Conservation (phyloP, 2,888 invertebrate genomes). For the Acanthosepion lycidas region DNA sequence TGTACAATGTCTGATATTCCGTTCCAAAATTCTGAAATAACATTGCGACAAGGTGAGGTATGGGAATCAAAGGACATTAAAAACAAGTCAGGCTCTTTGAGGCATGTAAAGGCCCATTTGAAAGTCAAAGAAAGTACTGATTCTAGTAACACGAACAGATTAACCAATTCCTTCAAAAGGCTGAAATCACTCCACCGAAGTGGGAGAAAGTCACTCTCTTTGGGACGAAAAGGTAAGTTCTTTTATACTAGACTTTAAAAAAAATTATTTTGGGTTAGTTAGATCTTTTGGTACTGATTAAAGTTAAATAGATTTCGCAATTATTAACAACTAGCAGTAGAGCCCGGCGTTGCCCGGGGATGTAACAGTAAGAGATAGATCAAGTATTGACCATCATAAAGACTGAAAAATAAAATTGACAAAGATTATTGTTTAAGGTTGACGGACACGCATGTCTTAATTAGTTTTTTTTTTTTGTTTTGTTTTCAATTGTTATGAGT, state of each 20-base stretch:
- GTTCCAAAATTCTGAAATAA: background rate
- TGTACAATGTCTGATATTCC: slow-evolving; percentile 41
- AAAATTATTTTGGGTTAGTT: background rate
- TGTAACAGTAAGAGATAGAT: too few species aligned
- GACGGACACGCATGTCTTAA: too few species aligned
- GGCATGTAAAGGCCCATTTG: background rate
- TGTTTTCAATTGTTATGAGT: too few species aligned
- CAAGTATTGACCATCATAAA: too few species aligned
- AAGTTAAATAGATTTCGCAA: too few species aligned
- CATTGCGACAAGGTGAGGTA: slow-evolving; percentile 18
- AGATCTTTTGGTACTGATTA: too few species aligned
- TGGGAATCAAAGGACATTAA: slow-evolving; percentile 40
- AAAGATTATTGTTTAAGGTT: too few species aligned
- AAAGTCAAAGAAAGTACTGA: slow-evolving; percentile 41
- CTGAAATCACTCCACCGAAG: background rate
- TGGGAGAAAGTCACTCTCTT: slow-evolving; percentile 40
- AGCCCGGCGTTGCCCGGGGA: too few species aligned
- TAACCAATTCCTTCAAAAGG: background rate
- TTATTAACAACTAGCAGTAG: too few species aligned
- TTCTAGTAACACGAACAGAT: background rate
- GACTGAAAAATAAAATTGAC: too few species aligned
- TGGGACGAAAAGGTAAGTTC: slow-evolving; percentile 41
- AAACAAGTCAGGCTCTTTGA: background rate
- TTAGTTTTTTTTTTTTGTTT: too few species aligned
- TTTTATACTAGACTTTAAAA: background rate